Base-by-base conservation (phyloP, 1,140 invertebrate genomes). In the Lamellibrachia luymesi region DNA sequence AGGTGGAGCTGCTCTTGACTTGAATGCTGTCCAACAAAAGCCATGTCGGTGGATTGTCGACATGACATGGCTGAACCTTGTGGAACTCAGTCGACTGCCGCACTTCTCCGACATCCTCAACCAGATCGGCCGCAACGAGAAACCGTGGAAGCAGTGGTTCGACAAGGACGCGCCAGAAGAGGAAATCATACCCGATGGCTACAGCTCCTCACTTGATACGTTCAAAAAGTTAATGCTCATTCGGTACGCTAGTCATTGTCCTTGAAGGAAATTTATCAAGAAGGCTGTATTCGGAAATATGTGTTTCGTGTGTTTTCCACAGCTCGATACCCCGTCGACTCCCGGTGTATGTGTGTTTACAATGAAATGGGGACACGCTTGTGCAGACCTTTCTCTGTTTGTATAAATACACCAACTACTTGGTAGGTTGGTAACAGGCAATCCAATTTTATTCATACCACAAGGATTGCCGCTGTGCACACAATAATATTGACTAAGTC, bases 41-140 rank as follows among this genome's bases (percentile, higher is more conserved):
- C 98, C 98, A 13, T 99, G 98, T 95, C 97, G 97, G 94, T 99
- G 99, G 99, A 98, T 99, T 94, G 97, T 99, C 8, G 98, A 99
- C 95, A 98, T 99, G 90, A 99, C 98, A 2, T 99, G 99, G 99
- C 95, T 99, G 38, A 99, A 99, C 97, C 96, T 99, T 92, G 98
- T 99, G 0, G 98, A 99, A 96, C 98, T 99, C 7, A 98, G 98
- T 95, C 99, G 98, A 96, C 96, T 99, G 10, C 97, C 98, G 49
- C 97, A 97, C 50, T 99, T 99, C 96, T 97, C 97, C 6, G 97
- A 98, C 92, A 97, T 99, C 92, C 96, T 99, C 5, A 97, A 97
- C 17, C 98, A 98, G 90, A 89, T 93, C n/a, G 50, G 51, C 96
- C 97, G 49, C 98, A 96, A 98, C 95, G 98, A 99, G 96, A 97